Base-by-base conservation (phyloP, 2,113 vertebrate genomes). In the Indri indri region DNA sequence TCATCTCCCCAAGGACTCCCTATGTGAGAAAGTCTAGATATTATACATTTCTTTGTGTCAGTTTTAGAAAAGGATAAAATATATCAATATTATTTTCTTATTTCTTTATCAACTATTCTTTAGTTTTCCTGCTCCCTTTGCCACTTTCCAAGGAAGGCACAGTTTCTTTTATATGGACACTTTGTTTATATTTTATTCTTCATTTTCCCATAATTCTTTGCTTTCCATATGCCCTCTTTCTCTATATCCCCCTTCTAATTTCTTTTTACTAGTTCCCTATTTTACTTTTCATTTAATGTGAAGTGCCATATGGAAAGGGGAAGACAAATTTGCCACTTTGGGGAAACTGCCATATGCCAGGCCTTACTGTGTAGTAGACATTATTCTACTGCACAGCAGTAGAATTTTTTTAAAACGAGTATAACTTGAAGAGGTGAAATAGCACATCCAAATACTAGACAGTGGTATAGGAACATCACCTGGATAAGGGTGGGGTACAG, bases 281-380 rank as follows among this genome's bases (percentile, higher is more conserved):
- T 87, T 90, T 74, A 47, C 16, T 87, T 30, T 59, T 27, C 18
- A 70, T 52, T 71, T 95, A 42, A 61, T 8, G 40, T 8, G 2
- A 70, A 22, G 1, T 79, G 14, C 6, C 50, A 52, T 47, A 57
- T 20, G 32, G 47, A 82, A 94, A 45, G 17, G 11, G 34, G 50
- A 86, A 86, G 42, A 88, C 82, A 59, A 20, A n/a, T 40, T 27
- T 61, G 2, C 2, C 1, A 0, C 14, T 42, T 85, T 42, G 10
- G 22, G 2, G 40, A 94, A 23, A 0, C 14, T 52, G 6, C 25
- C 70, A 2, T 22, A 22, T 47, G 4, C 6, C 32, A 50, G 12
- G 4, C 0, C 42, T 76, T 68, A 27, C 30, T 54, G 37, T 54
- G 5, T 22, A 57, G 4, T 16, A 34, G 22, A n/a, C 1, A 8